Evolutionary conservation across 2,888 invertebrate species (phyloP), one percentile per base, ranked within the genome.

Genomic region (Magallana nippona): DNA sequence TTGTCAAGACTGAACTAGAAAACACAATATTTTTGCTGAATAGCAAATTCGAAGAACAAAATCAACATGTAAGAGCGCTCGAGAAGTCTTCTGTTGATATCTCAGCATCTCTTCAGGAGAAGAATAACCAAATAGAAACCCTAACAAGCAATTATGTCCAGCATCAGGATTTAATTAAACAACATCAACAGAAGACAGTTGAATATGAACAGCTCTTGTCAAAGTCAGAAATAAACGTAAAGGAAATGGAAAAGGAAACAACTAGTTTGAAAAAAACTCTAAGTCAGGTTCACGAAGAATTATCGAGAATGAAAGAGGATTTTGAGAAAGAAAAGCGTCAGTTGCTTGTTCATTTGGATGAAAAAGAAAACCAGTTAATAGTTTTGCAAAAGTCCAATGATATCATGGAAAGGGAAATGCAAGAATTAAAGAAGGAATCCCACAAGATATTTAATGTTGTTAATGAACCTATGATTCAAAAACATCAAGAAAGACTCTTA

Each of bases 381-480:
- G 3, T 13, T 32, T 13, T 71, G 71, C 27, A 71, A 71, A 71
- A 22, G 2, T 11, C 22, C 22, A 27, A 32, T 22, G 10, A 22
- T 71, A 11, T 71, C 13, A 71, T 27, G 71, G 27, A 71, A 71
- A 71, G 22, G 13, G 71, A 71, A 27, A 27, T 11, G 10, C 27
- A 27, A 27, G 10, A 22, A 15, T 27, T 71, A 32, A 27, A 71
- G 5, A 22, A 13, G 13, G 71, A 71, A 22, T 13, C 32, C 1
- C 32, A 27, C 27, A 27, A 27, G 5, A 60, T 60, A 19, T 8
- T 19, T n/a, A 60, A 60, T 10, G n/a, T 19, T 19, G 22, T 71
- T 27, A 32, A 27, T 22, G 71, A 71, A 15, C 71, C 71, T 22
- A 71, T 71, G 11, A 71, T 71, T 71, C 13, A 71, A 71, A 71